A percentile compares a stretch with the other conserved stretches of the same genome.
These are phyloP conservation scores for Drosophila buzzatii DNA, from an alignment of 2,888 invertebrate genomes.

Conservation along the genomic window DNA sequence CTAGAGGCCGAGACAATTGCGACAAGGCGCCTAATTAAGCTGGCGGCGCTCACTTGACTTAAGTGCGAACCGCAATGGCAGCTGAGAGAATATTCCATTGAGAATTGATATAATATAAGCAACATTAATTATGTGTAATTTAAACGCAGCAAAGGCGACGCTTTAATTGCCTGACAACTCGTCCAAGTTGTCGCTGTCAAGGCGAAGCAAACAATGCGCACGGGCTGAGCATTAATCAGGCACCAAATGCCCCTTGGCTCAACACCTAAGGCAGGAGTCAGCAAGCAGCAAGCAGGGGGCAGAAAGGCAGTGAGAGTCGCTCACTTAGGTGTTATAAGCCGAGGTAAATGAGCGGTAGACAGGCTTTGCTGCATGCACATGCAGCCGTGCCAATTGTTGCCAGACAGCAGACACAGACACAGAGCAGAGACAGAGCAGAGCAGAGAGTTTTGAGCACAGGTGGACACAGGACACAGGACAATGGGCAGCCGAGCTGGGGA, in stretches of 20 bases:
- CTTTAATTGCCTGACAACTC: conserved; percentile 64
- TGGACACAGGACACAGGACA: conserved; percentile 8
- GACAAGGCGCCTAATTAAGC: conserved; percentile 63
- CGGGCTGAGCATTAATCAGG: conserved; percentile 58
- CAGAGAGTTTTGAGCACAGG: conserved; percentile 4
- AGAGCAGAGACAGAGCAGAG: neutral
- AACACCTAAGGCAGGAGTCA: conserved; percentile 46
- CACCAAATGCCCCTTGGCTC: conserved; percentile 56
- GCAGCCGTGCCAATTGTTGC: conserved; percentile 31
- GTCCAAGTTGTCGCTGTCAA: conserved; percentile 18
- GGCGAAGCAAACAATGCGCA: conserved; percentile 59
- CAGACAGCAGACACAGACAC: conserved; percentile 7
- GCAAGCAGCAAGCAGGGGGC: neutral
- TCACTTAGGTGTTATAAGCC: conserved; percentile 13
- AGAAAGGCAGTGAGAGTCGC: neutral
- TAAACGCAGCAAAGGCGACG: conserved; percentile 30
- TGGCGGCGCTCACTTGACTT: conserved; percentile 40
- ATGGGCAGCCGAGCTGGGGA: conserved; percentile 18
- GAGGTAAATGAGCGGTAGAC: conserved; percentile 37
- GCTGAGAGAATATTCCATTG: conserved; percentile 7
- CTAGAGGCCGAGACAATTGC: neutral
- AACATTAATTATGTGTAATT: conserved; percentile 68
- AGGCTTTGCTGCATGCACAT: conserved; percentile 20
- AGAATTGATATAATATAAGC: conserved; percentile 33
- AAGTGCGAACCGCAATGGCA: conserved; percentile 58